Conservation (phyloP, 2,888 invertebrate species). For the Coelogynopora nodosa region DNA sequence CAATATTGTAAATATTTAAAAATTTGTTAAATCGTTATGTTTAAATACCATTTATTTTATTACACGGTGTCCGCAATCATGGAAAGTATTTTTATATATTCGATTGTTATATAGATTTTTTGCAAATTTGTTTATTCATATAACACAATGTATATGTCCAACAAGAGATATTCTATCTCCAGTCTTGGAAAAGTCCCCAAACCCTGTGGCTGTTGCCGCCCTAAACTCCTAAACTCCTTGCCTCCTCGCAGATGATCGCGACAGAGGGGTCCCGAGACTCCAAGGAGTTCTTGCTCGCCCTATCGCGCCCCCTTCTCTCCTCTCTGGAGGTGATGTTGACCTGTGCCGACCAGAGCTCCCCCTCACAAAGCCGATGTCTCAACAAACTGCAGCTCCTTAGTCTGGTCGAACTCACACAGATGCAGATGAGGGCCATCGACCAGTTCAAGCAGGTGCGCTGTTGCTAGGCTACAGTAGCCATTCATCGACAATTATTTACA, state of each 20-base stretch:
- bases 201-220: too few species aligned
- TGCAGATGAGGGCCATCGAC: neutral
- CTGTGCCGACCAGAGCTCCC: neutral
- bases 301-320: neutral
- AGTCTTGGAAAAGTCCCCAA: too few species aligned
- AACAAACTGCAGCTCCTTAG: neutral
- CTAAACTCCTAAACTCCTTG: neutral
- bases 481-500: too few species aligned
- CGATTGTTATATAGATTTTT: neutral
- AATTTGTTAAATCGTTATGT: too few species aligned
- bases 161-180: too few species aligned
- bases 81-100: neutral
- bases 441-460: neutral
- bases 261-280: neutral
- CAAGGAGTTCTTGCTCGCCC: neutral
- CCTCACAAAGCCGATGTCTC: neutral
- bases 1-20: too few species aligned
- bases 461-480: too few species aligned
- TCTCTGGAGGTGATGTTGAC: neutral
- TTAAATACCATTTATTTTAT: too few species aligned
- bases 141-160: too few species aligned
- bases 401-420: neutral
- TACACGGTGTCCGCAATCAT: too few species aligned
- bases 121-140: too few species aligned
- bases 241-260: neutral